Evolutionary conservation across 2,888 invertebrate genomes (phyloP).

Genomic region (Archips xylosteana): DNA sequence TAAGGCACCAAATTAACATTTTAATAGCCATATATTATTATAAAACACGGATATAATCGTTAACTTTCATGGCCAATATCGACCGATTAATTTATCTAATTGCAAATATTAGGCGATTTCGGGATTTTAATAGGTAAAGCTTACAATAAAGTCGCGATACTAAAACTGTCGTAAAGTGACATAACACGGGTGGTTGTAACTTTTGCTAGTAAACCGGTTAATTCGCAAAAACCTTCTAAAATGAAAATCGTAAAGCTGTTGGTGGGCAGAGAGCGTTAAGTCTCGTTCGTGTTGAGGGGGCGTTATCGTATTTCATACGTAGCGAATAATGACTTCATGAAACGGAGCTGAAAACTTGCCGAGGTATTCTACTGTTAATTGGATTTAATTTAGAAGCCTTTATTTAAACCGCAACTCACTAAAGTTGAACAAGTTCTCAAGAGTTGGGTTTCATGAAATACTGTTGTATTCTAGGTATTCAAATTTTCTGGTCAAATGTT

Average conservation of each 20-base stretch:
- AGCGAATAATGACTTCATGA: slow-evolving; percentile 38
- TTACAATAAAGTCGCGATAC: slow-evolving; percentile 18
- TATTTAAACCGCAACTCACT: slow-evolving; percentile 1
- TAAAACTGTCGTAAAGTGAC: slow-evolving; percentile 24
- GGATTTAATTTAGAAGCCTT: neutral
- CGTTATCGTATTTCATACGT: slow-evolving; percentile 40
- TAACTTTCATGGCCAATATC: slow-evolving; percentile 65
- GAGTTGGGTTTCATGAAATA: neutral
- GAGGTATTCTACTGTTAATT: slow-evolving; percentile 8
- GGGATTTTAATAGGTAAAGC: slow-evolving; percentile 30
- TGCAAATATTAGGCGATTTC: slow-evolving; percentile 28
- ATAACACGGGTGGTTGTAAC: slow-evolving; percentile 49
- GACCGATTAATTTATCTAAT: slow-evolving; percentile 55
- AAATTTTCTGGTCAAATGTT: too few relatives aligned
- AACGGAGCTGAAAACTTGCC: slow-evolving; percentile 13
- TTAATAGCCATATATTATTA: slow-evolving; percentile 81
- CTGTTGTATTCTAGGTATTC: neutral
- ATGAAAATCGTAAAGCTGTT: slow-evolving; percentile 69
- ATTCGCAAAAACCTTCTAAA: slow-evolving; percentile 58
- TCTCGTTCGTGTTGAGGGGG: slow-evolving; percentile 24
- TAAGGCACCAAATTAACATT: slow-evolving; percentile 82
- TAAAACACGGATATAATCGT: slow-evolving; percentile 70
- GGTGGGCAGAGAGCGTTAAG: slow-evolving; percentile 5
- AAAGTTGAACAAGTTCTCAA: neutral
- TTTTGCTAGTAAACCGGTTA: slow-evolving; percentile 54